These are phyloP conservation scores for Archegozetes longisetosus DNA, from an alignment of 1,140 invertebrate genomes.

Conservation along the genomic window DNA sequence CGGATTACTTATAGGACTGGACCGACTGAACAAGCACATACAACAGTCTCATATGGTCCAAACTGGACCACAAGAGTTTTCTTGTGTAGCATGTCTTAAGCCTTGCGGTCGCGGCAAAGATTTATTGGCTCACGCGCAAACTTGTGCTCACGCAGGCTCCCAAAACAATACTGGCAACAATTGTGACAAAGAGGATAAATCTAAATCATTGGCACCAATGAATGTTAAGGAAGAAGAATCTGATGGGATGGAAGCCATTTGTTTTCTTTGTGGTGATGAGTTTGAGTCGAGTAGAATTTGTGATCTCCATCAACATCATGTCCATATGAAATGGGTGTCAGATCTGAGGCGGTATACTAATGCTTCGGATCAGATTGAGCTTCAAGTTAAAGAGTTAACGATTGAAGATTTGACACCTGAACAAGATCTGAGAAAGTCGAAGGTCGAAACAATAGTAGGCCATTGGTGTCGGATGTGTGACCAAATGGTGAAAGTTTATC, in stretches of 20 bases:
- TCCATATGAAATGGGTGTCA: constrained; percentile 19
- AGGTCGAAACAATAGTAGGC: constrained; percentile 22
- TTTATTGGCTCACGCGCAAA: constrained; percentile 22
- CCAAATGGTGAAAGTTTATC: constrained; percentile 24
- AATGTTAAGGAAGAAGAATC: neutral
- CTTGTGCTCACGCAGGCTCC: constrained; percentile 17
- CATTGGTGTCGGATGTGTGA: constrained; percentile 25
- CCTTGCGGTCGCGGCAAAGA: constrained; percentile 21
- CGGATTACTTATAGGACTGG: constrained; percentile 23
- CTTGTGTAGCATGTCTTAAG: constrained; percentile 23
- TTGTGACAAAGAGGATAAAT: constrained; percentile 12
- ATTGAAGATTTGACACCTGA: constrained; percentile 20
- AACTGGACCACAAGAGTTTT: constrained; percentile 23
- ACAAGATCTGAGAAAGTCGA: constrained; percentile 20
- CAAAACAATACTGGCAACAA: neutral
- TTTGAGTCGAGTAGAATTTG: constrained; percentile 6
- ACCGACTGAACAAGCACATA: constrained; percentile 24
- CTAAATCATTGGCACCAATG: neutral
- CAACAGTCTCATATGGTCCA: constrained; percentile 24
- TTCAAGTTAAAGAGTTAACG: constrained; percentile 4
- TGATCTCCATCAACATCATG: constrained; percentile 18
- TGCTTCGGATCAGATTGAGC: neutral
- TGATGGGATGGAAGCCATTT: neutral
- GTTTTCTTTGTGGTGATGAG: constrained; percentile 18
- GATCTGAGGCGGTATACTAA: constrained; percentile 11